Percentiles rank a stretch among this genome's conserved stretches.
phyloP scores from a whole-genome alignment of 2,113 vertebrate species.

The Abramis brama region DNA sequence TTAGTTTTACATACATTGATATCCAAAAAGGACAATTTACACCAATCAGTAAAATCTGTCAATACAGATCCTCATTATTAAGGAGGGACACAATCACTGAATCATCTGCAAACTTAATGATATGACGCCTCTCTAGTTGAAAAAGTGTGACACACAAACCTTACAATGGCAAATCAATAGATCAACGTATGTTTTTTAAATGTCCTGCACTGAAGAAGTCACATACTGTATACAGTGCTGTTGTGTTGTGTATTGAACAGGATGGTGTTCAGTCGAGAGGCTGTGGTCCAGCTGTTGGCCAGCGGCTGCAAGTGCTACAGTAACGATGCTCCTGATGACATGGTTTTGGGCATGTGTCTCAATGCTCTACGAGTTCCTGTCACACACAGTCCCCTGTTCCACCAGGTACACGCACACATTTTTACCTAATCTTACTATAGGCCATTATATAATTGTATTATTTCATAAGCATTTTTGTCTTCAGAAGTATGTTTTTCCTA shows the following conservation, averaged over 20 bases:
- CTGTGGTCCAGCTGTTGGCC: slow-evolving; percentile 81
- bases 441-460: too few species aligned
- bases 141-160: not conserved
- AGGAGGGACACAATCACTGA: too few species aligned
- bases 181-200: not conserved
- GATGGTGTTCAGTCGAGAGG: slow-evolving; percentile 93
- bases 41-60: too few species aligned
- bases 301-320: slow-evolving; percentile 94
- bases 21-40: too few species aligned
- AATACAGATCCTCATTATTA: too few species aligned
- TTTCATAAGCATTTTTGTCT: not conserved
- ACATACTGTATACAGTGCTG: not conserved
- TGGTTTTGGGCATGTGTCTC: slow-evolving; percentile 98
- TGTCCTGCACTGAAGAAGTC: not conserved
- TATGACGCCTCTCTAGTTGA: too few species aligned
- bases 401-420: slow-evolving; percentile 77
- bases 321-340: slow-evolving; percentile 92
- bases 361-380: slow-evolving; percentile 87
- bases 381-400: slow-evolving; percentile 94
- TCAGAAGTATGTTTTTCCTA: not conserved
- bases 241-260: slow-evolving; percentile 69
- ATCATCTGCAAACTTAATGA: too few species aligned
- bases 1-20: too few species aligned
- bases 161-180: not conserved
- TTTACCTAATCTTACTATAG: too few species aligned